Evolutionary conservation across 2,797 vertebrate species (phyloP).

Genomic region (Gymnoscopelus microlampas): DNA sequence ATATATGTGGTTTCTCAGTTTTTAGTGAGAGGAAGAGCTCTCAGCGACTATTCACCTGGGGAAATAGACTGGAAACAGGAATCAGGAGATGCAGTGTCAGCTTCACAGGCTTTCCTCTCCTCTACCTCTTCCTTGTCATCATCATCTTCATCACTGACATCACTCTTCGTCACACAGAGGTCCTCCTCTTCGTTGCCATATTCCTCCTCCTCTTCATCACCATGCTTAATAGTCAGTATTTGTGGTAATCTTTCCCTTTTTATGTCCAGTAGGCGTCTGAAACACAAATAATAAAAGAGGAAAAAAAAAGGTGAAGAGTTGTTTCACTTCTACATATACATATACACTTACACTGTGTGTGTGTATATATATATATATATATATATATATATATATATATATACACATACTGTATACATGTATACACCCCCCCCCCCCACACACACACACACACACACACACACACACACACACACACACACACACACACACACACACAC

Average conservation of each 20-base stretch:
- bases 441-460: too few species aligned
- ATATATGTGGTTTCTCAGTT: background rate
- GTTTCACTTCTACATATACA: too few species aligned
- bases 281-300: conserved; percentile 28
- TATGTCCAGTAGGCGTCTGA: conserved; percentile 78
- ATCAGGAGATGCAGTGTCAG: conserved; percentile 64
- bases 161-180: conserved; percentile 34
- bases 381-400: too few species aligned
- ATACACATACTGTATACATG: too few species aligned
- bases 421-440: too few species aligned
- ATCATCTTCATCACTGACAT: conserved; percentile 58
- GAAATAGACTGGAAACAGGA: conserved; percentile 71
- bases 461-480: too few species aligned
- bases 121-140: conserved; percentile 38
- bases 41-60: conserved; percentile 57
- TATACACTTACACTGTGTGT: too few species aligned
- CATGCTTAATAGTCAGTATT: conserved; percentile 68
- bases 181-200: conserved; percentile 45
- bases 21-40: background rate
- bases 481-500: too few species aligned
- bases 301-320: background rate
- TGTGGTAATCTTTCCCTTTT: conserved; percentile 73
- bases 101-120: conserved; percentile 40
- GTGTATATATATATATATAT: too few species aligned
- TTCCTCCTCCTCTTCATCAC: conserved; percentile 65